Base-by-base conservation (phyloP, 2,888 invertebrate species). In the Ecdyonurus torrentis region DNA sequence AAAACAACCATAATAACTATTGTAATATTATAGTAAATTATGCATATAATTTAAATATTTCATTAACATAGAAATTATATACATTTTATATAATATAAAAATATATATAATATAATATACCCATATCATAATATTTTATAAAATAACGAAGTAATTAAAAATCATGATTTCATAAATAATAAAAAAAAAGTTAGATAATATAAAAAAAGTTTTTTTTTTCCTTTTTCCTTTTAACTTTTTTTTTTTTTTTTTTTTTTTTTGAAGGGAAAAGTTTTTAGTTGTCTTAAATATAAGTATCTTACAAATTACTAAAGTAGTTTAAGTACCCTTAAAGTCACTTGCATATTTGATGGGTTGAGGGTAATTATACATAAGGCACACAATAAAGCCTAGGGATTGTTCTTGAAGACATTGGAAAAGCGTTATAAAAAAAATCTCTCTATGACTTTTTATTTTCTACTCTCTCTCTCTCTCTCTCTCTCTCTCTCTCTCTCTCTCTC, bases 221-320 rank as follows among this genome's bases (percentile, higher is more conserved):
- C 15, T 37, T 37, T 37, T 37, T 37, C 15, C 15, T 37, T 37
- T 10, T 37, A 37, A 37, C 37, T 37, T 10, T 15, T 37, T 37
- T 37, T 15, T 10, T 37, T 37, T 37, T 37, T 37, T 37, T 37
- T 37, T 15, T 37, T n/a, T n/a, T n/a, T n/a, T n/a, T n/a, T n/a
- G n/a, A n/a, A n/a, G n/a, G n/a, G n/a, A n/a, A n/a, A n/a, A n/a
- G n/a, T n/a, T n/a, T n/a, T n/a, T n/a, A n/a, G n/a, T n/a, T 37
- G 37, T 37, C 37, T 37, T 37, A n/a, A n/a, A n/a, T n/a, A n/a
- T 20, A 55, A 55, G 55, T 55, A 22, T 20, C 55, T 55, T 55
- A 55, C 55, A 55, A 55, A 55, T 55, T 55, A 22, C 55, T 7
- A 55, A 55, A 55, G 55, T 55, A 55, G 55, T 55, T 55, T 55